Evolutionary conservation across 2,888 invertebrate species (phyloP), one percentile per base, ranked within the genome.

Genomic region (Dicycla oo): DNA sequence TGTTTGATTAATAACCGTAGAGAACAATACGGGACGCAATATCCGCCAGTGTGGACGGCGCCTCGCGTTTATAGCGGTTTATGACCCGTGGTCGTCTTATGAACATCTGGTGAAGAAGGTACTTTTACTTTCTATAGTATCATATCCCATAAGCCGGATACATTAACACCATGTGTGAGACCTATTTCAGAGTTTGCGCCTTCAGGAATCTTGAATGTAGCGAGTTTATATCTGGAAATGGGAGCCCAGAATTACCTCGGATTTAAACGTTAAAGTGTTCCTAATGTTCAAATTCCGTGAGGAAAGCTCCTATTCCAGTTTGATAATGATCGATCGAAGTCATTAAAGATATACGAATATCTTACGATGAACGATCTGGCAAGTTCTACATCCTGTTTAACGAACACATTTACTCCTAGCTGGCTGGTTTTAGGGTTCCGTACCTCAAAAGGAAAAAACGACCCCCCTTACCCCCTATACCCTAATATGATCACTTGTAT

Each of bases 21-120:
- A 88, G 88, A 92, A 93, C 93, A 93, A 93, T 92, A 86, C 88
- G 76, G 74, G 81, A 86, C 87, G 91, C 92, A 91, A 93, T 87
- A 90, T 93, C 93, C 93, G 93, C 84, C 70, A 78, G 86, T 87
- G 88, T 88, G 87, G 78, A 80, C 84, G 86, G 89, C 87, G 88
- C 85, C 90, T 86, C 81, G 75, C 71, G 73, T 77, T 84, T 84
- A 85, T 62, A 73, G 72, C 58, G 78, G 73, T 90, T 87, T 89
- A 90, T 89, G 88, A 87, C 83, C 86, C 90, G 88, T 86, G 84
- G 79, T 81, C 82, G 79, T 69, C 81, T 77, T 73, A 84, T 60
- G 82, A 83, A 80, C 88, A 86, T 86, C 86, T 88, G 85, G 85
- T 61, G 69, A 45, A 64, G 57, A 45, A 40, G 45, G 74, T 80